Base-by-base conservation (phyloP, 2,888 invertebrate genomes). In the Bugula neritina region DNA sequence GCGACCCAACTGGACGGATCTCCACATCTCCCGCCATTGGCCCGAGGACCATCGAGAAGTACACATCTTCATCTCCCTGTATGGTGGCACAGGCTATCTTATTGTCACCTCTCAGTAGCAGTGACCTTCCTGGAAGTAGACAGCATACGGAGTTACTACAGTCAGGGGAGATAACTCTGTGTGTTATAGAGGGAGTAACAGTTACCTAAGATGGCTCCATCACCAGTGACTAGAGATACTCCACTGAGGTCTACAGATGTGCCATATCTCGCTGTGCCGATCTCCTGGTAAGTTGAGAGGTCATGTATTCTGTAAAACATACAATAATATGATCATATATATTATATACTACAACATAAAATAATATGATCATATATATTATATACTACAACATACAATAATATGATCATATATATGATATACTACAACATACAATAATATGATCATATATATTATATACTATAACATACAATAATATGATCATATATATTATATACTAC, bases 81-180 rank as follows among this genome's bases (percentile, higher is more conserved):
- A 63, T 63, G 3, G 63, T 63, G 10, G 63, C 63, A 63, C 63
- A 63, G 3, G 63, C 63, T 63, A 27, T 63, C 3, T 63, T 31
- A 3, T 63, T 21, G 3, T 31, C 63, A n/a, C 27, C n/a, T 10
- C 2, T 27, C 31, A 63, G 5, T 31, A 63, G 63, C 31, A 63
- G 5, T 13, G 63, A 25, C 31, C 63, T 21, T 10, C 63, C 63
- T 63, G 5, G 5, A 43, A 43, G 17, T 43, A 43, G 5, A 17
- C 5, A 43, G 5, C 43, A 43, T 10, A 43, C 10, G 17, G 43
- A 43, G 43, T 43, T 43, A n/a, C n/a, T n/a, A n/a, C n/a, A n/a
- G n/a, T n/a, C n/a, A 43, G 43, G 43, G 43, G 43, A 17, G 17
- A 43, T 17, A 43, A 43, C 43, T 43, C 43, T 43, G 10, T n/a